phyloP scores from a whole-genome alignment of 2,797 vertebrate genomes.

The Numenius phaeopus region DNA sequence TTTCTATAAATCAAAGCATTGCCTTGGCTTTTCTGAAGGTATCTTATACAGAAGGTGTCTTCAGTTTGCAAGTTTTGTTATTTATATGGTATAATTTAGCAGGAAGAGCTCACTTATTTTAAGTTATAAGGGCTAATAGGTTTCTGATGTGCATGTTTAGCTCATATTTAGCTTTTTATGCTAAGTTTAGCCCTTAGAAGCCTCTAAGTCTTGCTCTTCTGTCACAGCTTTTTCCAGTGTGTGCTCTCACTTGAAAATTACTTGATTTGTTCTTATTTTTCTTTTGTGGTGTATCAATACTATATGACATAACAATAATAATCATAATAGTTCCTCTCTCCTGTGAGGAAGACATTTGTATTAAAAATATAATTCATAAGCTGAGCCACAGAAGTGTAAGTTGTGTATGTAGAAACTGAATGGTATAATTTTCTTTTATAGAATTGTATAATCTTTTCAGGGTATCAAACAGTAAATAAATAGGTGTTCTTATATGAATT shows the following conservation, averaged over 20 bases:
- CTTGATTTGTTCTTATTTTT: neutral
- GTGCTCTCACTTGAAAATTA: neutral
- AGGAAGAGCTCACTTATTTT: neutral
- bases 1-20: neutral
- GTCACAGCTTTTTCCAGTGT: neutral
- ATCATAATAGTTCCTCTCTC: neutral
- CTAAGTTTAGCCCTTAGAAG: neutral
- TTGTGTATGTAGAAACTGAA: neutral
- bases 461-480: neutral
- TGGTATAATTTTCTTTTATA: neutral
- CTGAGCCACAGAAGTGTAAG: neutral
- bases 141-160: neutral
- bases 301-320: neutral
- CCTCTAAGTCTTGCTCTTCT: neutral
- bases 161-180: neutral
- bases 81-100: neutral
- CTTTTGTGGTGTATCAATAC: neutral
- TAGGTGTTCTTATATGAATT: neutral
- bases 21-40: neutral
- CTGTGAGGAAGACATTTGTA: neutral
- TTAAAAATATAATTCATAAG: neutral
- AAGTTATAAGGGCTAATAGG: neutral
- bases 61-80: neutral
- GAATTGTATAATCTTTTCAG: neutral
- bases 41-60: neutral